Percentiles rank a stretch among this genome's conserved stretches.
Evolutionary conservation across 2,888 invertebrate genomes (phyloP).

Genomic region (Galerucella pusilla): DNA sequence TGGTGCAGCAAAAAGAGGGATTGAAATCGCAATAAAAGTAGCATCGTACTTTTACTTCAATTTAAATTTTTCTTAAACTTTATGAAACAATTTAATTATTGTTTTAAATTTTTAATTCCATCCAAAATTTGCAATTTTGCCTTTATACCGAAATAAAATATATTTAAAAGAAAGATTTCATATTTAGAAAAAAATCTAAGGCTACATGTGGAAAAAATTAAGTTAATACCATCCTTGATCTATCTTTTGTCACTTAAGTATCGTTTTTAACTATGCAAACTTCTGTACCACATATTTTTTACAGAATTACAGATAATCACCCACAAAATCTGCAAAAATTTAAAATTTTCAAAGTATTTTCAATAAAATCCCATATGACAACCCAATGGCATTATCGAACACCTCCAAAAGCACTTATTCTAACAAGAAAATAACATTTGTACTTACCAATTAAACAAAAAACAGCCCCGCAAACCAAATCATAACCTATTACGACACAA

Average conservation of each 20-base stretch:
- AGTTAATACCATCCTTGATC: not conserved
- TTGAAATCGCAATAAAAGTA: too few species aligned
- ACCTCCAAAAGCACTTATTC: not conserved
- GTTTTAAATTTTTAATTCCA: not conserved
- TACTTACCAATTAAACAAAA: conserved; percentile 24
- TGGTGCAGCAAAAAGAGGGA: too few species aligned
- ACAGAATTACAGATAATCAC: conserved; percentile 10
- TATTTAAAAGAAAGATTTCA: not conserved
- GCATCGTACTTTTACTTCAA: too few species aligned
- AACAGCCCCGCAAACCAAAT: conserved; percentile 33
- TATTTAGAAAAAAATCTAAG: too few species aligned
- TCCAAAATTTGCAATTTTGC: too few species aligned
- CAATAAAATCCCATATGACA: not conserved
- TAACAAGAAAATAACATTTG: not conserved
- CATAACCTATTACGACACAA: conserved; percentile 49
- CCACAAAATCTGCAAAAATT: conserved; percentile 1
- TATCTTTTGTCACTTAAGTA: not conserved
- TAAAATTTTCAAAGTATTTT: conserved; percentile 7
- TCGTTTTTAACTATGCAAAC: not conserved
- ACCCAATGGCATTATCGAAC: not conserved
- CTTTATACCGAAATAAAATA: not conserved
- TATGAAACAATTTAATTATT: not conserved
- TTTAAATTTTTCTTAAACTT: too few species aligned
- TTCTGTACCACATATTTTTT: conserved; percentile 28
- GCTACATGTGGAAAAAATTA: not conserved